These are phyloP conservation scores for Atta cephalotes DNA, from an alignment of 1,140 invertebrate genomes.

Conservation along the genomic window DNA sequence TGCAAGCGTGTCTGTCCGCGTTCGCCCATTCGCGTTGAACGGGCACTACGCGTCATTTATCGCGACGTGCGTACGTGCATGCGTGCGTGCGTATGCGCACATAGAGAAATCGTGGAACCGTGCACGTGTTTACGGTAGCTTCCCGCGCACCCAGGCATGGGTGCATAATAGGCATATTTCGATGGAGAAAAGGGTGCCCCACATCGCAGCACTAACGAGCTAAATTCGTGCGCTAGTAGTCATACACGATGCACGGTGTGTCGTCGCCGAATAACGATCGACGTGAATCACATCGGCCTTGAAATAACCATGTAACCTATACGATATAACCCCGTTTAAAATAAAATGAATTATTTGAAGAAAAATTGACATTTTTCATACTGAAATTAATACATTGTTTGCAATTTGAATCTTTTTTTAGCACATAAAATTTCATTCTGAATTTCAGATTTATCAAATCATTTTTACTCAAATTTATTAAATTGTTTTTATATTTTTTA, in stretches of 20 bases:
- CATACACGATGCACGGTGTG: neutral
- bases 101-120: slow-evolving; percentile 48
- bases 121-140: slow-evolving; percentile 62
- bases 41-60: slow-evolving; percentile 57
- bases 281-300: neutral
- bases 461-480: too few species aligned
- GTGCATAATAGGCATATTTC: slow-evolving; percentile 45
- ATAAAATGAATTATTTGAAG: neutral
- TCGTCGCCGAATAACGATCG: slow-evolving; percentile 15
- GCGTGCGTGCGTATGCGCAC: neutral
- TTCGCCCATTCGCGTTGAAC: slow-evolving; percentile 53
- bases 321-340: neutral
- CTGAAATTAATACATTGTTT: too few species aligned
- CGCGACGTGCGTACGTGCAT: neutral
- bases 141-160: slow-evolving; percentile 36
- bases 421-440: too few species aligned
- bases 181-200: slow-evolving; percentile 51
- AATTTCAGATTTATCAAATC: too few species aligned
- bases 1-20: slow-evolving; percentile 28
- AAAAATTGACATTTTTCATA: neutral
- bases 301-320: neutral
- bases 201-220: slow-evolving; percentile 47
- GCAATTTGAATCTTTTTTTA: neutral
- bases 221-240: slow-evolving; percentile 34
- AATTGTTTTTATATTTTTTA: too few species aligned